A percentile compares a stretch with the other conserved stretches of the same genome.
phyloP scores from a whole-genome alignment of 2,888 invertebrate genomes.

The Heterodera filipjevi region DNA sequence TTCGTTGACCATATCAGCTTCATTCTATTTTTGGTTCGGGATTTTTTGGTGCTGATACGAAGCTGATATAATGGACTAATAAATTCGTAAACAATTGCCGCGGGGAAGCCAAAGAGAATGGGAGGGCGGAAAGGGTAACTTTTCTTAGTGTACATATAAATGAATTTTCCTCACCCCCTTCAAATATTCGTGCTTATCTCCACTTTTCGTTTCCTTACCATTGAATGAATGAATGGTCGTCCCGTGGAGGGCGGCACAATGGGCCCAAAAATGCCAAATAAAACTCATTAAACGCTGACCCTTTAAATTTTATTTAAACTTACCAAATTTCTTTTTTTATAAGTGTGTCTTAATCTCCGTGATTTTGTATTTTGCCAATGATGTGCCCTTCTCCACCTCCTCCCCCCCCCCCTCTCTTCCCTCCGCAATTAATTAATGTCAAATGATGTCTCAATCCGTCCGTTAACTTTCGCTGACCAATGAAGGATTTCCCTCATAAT shows the following conservation, averaged over 20 bases:
- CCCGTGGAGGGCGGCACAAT: neutral
- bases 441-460: neutral
- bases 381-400: neutral
- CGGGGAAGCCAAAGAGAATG: no score
- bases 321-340: neutral
- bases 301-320: neutral
- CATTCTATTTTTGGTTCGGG: no score
- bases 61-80: no score
- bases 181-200: neutral
- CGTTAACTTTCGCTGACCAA: neutral
- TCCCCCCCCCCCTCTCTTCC: no score
- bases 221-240: neutral
- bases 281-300: neutral
- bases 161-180: neutral
- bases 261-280: neutral
- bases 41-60: no score
- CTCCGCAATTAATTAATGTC: neutral
- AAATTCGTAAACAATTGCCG: no score
- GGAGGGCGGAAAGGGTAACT: no score
- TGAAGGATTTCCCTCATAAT: constrained; percentile 4
- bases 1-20: no score
- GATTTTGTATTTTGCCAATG: neutral
- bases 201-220: neutral
- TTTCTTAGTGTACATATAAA: no score
- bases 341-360: neutral